phyloP scores from a whole-genome alignment of 2,113 vertebrate species.

The Argyrosomus japonicus region DNA sequence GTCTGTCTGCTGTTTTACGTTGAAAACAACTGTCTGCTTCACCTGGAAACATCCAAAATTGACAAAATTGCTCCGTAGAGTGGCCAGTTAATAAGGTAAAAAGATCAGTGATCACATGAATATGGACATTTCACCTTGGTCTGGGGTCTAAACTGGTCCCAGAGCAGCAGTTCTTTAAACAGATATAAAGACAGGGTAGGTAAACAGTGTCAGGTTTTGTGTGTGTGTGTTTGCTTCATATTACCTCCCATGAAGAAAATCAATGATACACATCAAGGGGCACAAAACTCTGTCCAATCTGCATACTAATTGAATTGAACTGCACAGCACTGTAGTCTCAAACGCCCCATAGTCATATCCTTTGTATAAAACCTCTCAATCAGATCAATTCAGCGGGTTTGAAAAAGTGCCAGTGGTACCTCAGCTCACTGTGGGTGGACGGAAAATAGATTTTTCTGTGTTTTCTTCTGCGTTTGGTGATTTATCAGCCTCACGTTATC shows the following conservation, averaged over 20 bases:
- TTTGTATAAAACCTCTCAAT: background rate
- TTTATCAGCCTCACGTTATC: background rate
- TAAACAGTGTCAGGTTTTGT: background rate
- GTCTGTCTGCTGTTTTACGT: background rate
- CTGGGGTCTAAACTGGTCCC: conserved; percentile 2
- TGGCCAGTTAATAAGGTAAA: background rate
- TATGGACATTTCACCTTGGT: background rate
- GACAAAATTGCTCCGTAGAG: background rate
- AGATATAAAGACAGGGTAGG: background rate
- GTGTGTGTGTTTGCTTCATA: background rate
- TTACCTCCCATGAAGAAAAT: conserved; percentile 19
- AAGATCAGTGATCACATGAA: background rate
- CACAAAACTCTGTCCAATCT: conserved; percentile 6
- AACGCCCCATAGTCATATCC: background rate
- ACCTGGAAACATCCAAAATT: background rate
- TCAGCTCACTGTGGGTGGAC: background rate
- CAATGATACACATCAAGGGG: conserved; percentile 1
- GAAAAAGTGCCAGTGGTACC: background rate
- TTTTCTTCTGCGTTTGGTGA: background rate
- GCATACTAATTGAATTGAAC: conserved; percentile 15
- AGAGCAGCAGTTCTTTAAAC: background rate
- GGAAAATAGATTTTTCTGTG: background rate
- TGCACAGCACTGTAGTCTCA: background rate
- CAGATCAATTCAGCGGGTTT: background rate
- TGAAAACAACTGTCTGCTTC: background rate